phyloP scores from a whole-genome alignment of 2,888 invertebrate species.

The Synergus japonicus region DNA sequence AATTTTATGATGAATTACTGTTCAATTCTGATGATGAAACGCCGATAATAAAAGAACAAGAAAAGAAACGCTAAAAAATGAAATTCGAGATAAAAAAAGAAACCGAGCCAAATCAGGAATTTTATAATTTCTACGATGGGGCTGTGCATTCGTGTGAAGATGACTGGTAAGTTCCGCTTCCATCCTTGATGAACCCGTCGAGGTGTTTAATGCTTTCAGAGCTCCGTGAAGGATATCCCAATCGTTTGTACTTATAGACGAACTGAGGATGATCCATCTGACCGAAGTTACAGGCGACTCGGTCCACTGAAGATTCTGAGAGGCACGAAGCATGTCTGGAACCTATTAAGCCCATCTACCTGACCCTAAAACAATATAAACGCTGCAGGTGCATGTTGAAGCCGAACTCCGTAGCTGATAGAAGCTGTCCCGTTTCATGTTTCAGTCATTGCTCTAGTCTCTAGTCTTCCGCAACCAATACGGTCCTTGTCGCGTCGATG shows the following conservation, averaged over 20 bases:
- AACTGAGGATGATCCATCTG: neutral
- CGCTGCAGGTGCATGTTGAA: constrained; percentile 55
- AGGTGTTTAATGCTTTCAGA: constrained; percentile 7
- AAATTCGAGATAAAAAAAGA: neutral
- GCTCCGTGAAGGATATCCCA: neutral
- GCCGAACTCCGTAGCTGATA: neutral
- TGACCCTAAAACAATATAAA: constrained; percentile 61
- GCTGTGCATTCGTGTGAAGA: neutral
- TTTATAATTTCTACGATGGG: neutral
- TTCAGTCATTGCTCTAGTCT: constrained; percentile 18
- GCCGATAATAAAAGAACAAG: neutral
- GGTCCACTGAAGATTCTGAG: constrained; percentile 60
- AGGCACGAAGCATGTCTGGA: constrained; percentile 61
- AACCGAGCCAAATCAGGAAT: neutral
- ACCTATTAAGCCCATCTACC: constrained; percentile 60
- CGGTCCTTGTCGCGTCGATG: neutral
- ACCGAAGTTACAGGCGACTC: constrained; percentile 51
- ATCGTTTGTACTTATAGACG: neutral
- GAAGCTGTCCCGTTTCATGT: constrained; percentile 17
- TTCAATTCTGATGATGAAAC: neutral
- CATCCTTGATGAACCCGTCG: neutral
- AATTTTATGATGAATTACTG: neutral
- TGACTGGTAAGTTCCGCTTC: neutral
- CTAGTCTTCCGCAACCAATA: constrained; percentile 5
- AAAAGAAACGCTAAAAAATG: neutral